phyloP scores from a whole-genome alignment of 2,797 vertebrate species.

The Rhincodon typus region DNA sequence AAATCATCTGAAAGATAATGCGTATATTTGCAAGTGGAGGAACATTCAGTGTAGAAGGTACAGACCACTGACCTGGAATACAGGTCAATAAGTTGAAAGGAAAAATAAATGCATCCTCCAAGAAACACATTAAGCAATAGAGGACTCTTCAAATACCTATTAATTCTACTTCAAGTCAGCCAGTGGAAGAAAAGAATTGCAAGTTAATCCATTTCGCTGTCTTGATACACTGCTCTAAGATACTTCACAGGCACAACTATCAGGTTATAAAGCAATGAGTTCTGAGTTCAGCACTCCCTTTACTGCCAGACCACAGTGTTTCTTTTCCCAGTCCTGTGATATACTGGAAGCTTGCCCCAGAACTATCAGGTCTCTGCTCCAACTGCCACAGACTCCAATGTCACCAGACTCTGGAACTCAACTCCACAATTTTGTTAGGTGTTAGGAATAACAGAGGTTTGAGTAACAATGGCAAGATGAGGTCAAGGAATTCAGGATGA shows the following conservation, averaged over 20 bases:
- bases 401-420: background rate
- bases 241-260: background rate
- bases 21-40: background rate
- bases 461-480: background rate
- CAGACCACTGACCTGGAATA: background rate
- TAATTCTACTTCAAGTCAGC: background rate
- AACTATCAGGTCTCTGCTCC: too few species aligned
- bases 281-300: background rate
- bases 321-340: background rate
- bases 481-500: background rate
- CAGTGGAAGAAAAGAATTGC: background rate
- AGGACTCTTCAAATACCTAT: background rate
- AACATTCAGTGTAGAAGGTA: background rate
- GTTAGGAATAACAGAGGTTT: background rate
- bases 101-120: background rate
- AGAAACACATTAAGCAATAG: background rate
- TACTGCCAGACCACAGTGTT: too few species aligned
- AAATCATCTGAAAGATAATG: background rate
- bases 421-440: background rate
- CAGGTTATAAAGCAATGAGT: background rate
- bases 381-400: background rate
- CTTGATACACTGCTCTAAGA: background rate
- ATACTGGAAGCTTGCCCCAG: background rate
- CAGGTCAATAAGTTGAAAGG: background rate
- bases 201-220: background rate